Evolutionary conservation across 1,140 invertebrate genomes (phyloP), one percentile per base, ranked within the genome.

Genomic region (Pemphigus obesinymphae): DNA sequence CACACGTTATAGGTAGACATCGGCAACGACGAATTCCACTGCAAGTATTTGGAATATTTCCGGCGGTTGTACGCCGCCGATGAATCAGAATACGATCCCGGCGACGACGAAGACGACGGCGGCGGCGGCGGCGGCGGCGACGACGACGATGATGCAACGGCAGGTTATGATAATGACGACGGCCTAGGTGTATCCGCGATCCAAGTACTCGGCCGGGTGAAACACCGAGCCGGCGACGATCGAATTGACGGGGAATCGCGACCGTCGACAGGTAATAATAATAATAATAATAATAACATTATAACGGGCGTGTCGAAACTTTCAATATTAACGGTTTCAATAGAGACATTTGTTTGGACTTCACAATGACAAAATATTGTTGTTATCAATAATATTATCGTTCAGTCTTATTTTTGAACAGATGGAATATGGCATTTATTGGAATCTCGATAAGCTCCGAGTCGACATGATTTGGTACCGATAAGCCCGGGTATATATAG

Each of bases 21-120:
- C 40, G n/a, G 76, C 53, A 80, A 80, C 37, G 55, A 80, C 8
- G 76, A 80, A 45, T 80, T 80, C 76, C 76, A 80, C 17, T 61
- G 55, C 55, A 80, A 80, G 53, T 80, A 80, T 63, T 63, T 80
- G 55, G 76, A 80, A 63, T 80, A 80, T 63, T 80, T 63, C 76
- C 76, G 76, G 23, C 55, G 76, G 31, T 45, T 80, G 53, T 63
- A 63, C 3, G 55, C 15, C 23, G 70, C 40, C n/a, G 73, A 76
- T 29, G 70, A 31, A 31, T 50, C 70, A 31, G 26, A 48, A 31
- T 13, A 48, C 26, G 34, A 45, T 26, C 4, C 37, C 37, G 37
- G 20, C 37, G 45, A 75, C 10, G 34, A 40, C 20, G 48, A 73
- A n/a, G 66, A 70, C 26, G 70, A n/a, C n/a, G n/a, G n/a, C n/a